Conservation (phyloP, 2,888 invertebrate species). For the Pachymerium ferrugineum region DNA sequence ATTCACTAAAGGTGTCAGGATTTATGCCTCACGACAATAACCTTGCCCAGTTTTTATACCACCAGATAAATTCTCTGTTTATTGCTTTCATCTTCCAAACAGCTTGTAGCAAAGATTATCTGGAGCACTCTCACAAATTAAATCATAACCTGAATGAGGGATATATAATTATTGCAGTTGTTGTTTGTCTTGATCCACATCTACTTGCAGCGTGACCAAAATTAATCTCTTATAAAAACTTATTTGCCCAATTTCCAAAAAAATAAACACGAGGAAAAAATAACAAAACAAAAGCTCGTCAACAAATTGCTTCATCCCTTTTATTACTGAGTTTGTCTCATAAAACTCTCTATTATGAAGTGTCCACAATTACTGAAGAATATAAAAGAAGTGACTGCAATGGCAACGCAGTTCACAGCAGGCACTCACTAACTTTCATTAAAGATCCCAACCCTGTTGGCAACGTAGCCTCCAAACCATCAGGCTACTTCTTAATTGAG, state of each 20-base stretch:
- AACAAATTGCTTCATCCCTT: constrained; percentile 21
- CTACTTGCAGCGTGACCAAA: not conserved
- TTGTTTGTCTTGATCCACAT: not conserved
- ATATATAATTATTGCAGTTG: not conserved
- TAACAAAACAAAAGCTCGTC: not conserved
- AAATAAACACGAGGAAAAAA: not conserved
- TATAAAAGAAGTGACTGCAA: constrained; percentile 2
- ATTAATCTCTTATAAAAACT: no score
- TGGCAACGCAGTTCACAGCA: constrained; percentile 2
- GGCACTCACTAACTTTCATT: constrained; percentile 7
- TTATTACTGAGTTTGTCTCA: not conserved
- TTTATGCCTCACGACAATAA: not conserved
- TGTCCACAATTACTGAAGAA: constrained; percentile 15
- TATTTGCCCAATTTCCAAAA: no score
- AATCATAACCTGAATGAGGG: constrained; percentile 17
- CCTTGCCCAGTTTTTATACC: not conserved
- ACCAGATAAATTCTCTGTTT: not conserved
- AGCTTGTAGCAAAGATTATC: constrained; percentile 7
- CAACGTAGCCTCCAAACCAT: not conserved
- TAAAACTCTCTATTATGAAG: constrained; percentile 7
- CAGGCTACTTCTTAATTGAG: constrained; percentile 12
- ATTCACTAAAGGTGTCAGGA: not conserved
- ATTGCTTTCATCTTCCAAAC: not conserved
- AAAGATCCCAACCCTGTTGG: not conserved
- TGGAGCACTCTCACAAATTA: constrained; percentile 15